Percentiles rank a stretch among this genome's conserved stretches.
These are phyloP conservation scores for Enteromius fasciolatus DNA, from an alignment of 2,797 vertebrate species.

Conservation along the genomic window DNA sequence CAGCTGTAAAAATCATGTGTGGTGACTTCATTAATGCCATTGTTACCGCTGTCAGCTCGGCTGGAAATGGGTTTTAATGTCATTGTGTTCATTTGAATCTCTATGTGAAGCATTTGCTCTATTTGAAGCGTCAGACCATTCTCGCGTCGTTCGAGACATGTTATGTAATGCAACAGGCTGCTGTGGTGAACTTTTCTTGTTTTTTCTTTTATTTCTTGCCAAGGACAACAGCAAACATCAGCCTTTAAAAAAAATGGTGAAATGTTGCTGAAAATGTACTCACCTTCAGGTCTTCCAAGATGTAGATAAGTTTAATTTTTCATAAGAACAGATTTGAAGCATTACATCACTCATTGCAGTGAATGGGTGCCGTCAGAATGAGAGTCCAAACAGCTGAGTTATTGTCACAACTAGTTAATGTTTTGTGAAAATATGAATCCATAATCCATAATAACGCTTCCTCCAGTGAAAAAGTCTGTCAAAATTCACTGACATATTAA, in stretches of 20 bases:
- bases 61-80: conserved; percentile 56
- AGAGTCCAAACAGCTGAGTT: not conserved
- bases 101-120: not conserved
- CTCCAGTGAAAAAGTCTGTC: not conserved
- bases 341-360: not conserved
- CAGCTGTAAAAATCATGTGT: conserved; percentile 58
- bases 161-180: conserved; percentile 26
- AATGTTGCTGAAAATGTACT: not conserved
- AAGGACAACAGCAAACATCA: not conserved
- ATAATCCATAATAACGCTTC: not conserved
- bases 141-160: not conserved
- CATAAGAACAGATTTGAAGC: too few species aligned
- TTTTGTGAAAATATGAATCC: not conserved
- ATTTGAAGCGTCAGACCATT: not conserved
- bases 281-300: not conserved
- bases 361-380: not conserved
- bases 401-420: not conserved
- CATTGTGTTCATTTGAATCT: conserved; percentile 43
- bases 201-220: not conserved
- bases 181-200: not conserved
- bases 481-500: not conserved
- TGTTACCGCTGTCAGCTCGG: conserved; percentile 57
- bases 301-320: not conserved
- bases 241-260: not conserved
- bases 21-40: conserved; percentile 64